Base-by-base conservation (phyloP, 2,888 invertebrate species). In the Gibbula magus region DNA sequence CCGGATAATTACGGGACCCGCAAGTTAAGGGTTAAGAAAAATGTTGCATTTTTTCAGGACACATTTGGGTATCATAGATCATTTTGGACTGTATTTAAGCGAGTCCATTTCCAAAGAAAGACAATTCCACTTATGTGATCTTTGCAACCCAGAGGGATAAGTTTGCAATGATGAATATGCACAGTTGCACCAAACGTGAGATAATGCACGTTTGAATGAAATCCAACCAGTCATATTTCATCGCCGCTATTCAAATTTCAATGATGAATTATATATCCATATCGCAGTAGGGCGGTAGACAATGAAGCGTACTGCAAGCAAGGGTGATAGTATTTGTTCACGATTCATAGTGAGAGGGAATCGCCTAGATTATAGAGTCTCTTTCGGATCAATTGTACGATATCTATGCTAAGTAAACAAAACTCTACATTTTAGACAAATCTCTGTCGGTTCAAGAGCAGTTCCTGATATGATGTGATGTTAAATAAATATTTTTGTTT, bases 381-480 rank as follows among this genome's bases (percentile, higher is more conserved):
- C 61, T 61, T 61, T 20, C n/a, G 29, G 70, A 39, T 70, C 70
- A 70, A 70, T 70, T 70, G 18, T 70, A 35, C 32, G n/a, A 70
- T 32, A 35, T 70, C 35, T 70, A 56, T 20, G 35, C 70, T 35
- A 10, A 18, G 70, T 70, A 32, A 70, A 70, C 39, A 70, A 32
- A 16, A 8, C 70, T 10, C 35, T 45, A 45, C 45, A 45, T 7
- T 45, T 35, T 45, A 45, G 45, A 1, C 45, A 45, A 45, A 45
- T 45, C 45, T 35, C 35, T 45, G 45, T 45, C 45, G 45, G 1
- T 4, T 4, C 1, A 13, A 45, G 45, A 45, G 45, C 45, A 45
- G 45, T 13, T 13, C 45, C 13, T 45, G 45, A 45, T 45, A 45
- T 8, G 13, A 45, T 45, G 45, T 45, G 45, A 45, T 45, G 45